Evolutionary conservation across 2,797 vertebrate genomes (phyloP).

Genomic region (Lepilemur septentrionalis): DNA sequence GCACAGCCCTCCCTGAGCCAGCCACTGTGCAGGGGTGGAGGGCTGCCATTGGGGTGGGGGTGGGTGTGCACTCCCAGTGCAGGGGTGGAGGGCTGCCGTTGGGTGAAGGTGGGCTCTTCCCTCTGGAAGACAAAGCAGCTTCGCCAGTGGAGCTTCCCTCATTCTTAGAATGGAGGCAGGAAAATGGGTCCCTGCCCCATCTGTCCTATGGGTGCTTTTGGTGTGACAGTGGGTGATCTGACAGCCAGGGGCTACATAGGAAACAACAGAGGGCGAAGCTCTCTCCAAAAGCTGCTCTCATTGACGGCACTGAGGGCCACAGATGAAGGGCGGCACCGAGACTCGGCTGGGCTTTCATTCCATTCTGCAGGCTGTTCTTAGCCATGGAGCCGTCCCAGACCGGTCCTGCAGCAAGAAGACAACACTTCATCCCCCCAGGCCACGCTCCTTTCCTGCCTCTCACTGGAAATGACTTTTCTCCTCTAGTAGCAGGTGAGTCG

Average conservation of each 20-base stretch:
- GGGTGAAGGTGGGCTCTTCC: neutral
- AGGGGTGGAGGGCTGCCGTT: neutral
- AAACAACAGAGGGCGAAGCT: neutral
- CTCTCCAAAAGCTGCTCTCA: neutral
- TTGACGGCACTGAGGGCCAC: neutral
- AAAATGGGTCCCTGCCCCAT: neutral
- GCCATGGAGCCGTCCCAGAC: neutral
- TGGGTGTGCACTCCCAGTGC: neutral
- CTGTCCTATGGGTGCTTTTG: neutral
- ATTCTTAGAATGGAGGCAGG: neutral
- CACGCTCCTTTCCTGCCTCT: neutral
- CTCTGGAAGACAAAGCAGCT: neutral
- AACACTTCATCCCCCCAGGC: neutral
- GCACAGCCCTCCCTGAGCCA: neutral
- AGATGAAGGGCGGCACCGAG: neutral
- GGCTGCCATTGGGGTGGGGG: neutral
- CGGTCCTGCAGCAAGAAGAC: neutral
- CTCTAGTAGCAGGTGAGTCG: neutral
- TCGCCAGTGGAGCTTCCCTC: fast-evolving
- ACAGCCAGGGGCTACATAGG: neutral
- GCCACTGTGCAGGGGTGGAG: neutral
- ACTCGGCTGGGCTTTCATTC: neutral
- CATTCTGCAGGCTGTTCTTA: neutral
- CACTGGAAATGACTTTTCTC: neutral
- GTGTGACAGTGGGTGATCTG: neutral